Conservation (phyloP, 2,113 vertebrate species). For the Tragelaphus scriptus region DNA sequence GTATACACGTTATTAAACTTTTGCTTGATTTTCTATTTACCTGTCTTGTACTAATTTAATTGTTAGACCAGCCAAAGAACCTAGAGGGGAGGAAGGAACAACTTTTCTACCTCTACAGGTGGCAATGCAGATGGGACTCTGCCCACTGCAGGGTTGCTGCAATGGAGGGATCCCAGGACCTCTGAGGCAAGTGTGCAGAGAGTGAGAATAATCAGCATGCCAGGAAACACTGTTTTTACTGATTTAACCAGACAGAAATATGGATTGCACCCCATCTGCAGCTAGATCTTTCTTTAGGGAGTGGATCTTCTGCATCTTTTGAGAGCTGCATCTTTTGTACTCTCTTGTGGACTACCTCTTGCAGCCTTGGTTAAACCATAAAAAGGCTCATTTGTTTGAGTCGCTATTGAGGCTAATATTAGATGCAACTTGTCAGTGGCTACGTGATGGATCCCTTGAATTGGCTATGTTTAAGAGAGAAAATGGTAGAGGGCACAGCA, state of each 20-base stretch:
- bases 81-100: background rate
- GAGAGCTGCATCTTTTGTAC: background rate
- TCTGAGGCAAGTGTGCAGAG: background rate
- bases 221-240: background rate
- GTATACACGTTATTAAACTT: background rate
- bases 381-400: background rate
- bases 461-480: background rate
- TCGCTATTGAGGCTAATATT: background rate
- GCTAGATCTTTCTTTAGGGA: background rate
- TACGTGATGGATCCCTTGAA: background rate
- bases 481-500: background rate
- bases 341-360: background rate
- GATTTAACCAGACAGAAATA: background rate
- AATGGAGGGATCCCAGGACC: background rate
- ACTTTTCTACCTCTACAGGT: background rate
- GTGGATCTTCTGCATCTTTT: background rate
- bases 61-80: background rate
- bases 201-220: background rate
- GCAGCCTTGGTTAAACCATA: background rate
- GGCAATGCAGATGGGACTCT: background rate
- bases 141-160: background rate
- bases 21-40: background rate
- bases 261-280: background rate
- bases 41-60: background rate
- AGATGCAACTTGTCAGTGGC: background rate